Evolutionary conservation across 2,888 invertebrate species (phyloP), one percentile per base, ranked within the genome.

Genomic region (Pasiphila rectangulata): DNA sequence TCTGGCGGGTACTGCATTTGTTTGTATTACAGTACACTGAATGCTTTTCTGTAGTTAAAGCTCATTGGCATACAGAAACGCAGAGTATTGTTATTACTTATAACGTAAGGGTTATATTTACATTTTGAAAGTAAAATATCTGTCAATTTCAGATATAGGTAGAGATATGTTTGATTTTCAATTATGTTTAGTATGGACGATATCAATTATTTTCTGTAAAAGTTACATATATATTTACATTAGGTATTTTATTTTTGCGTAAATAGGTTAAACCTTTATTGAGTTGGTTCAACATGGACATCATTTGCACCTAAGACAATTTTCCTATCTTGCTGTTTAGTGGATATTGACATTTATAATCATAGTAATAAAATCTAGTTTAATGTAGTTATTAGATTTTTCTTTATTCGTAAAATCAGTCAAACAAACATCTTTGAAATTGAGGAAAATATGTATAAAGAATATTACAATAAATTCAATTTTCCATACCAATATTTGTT

Each of bases 381-480:
- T 30, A 30, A 30, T n/a, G n/a, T n/a, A n/a, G n/a, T n/a, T n/a
- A n/a, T n/a, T n/a, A n/a, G n/a, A n/a, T n/a, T 23, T 2, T 21
- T 27, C 9, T 13, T n/a, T 36, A 7, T 20, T 19, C 1, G 5
- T 27, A 20, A 21, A 1, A 6, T 43, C 4, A 36, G n/a, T n/a
- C n/a, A 52, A 51, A 49, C 9, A 54, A 44, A 42, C 21, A 40
- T 35, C 36, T 49, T 46, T 46, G 37, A 35, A 27, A 57, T 65
- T 59, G 48, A 59, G 56, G 61, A 64, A 69, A 65, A 64, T 70
- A 65, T 71, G 67, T 69, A 62, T 63, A 66, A 64, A 69, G 65
- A 66, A 67, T 62, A 65, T 71, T 71, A 72, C 57, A 70, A 72
- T 82, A 81, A 82, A 83, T 81, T 77, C 78, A 74, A 63, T 66